A percentile compares a stretch with the other conserved stretches of the same genome.
Evolutionary conservation across 2,888 invertebrate genomes (phyloP).

Genomic region (Esperia sulphurella): DNA sequence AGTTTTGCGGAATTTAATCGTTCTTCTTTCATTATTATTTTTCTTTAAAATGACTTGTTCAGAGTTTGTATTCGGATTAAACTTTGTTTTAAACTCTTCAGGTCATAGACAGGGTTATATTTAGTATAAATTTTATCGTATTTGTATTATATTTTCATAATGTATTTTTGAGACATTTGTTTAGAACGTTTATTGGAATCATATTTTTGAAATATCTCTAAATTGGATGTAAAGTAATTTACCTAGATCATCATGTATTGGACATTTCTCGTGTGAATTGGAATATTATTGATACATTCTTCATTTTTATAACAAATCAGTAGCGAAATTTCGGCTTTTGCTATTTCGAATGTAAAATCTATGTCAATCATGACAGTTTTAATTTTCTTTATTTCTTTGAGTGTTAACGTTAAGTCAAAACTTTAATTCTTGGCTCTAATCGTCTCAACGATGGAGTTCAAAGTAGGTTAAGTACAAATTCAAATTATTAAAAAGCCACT

Average conservation of each 20-base stretch:
- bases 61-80: constrained; percentile 63
- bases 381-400: constrained; percentile 9
- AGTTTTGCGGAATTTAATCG: neutral
- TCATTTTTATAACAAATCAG: constrained; percentile 16
- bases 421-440: constrained; percentile 42
- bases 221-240: constrained; percentile 66
- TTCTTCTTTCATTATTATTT: constrained; percentile 19
- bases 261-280: constrained; percentile 34
- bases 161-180: constrained; percentile 77
- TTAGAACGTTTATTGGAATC: constrained; percentile 75
- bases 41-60: constrained; percentile 66
- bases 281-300: constrained; percentile 27
- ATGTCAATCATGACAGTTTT: constrained; percentile 23
- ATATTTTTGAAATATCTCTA: constrained; percentile 76
- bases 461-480: constrained; percentile 78
- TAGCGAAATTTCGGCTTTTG: constrained; percentile 26
- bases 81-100: constrained; percentile 72
- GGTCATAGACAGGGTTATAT: constrained; percentile 80
- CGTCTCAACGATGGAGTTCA: constrained; percentile 54
- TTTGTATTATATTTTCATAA: constrained; percentile 79
- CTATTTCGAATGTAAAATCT: constrained; percentile 17
- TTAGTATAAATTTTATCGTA: constrained; percentile 79
- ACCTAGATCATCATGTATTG: constrained; percentile 63
- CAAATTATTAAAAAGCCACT: constrained; percentile 75
- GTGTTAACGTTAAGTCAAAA: constrained; percentile 35